A percentile compares a stretch with the other conserved stretches of the same genome.
Evolutionary conservation across 2,888 invertebrate species (phyloP).

Genomic region (Protophormia terraenovae): DNA sequence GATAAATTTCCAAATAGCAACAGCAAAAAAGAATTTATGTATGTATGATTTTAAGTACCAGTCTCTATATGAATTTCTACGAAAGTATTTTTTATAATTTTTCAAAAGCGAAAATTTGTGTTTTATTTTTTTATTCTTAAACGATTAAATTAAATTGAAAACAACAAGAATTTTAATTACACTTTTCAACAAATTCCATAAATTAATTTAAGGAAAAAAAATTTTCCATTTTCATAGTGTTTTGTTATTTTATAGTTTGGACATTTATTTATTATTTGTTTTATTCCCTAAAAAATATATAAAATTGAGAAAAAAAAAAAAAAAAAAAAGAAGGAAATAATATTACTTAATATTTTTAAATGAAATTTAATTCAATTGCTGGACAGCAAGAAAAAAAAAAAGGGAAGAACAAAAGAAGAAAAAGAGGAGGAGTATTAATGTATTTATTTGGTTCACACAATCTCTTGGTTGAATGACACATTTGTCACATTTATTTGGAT

Average conservation of each 20-base stretch:
- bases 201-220: not conserved
- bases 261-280: not conserved
- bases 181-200: not conserved
- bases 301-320: not conserved
- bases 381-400: not conserved
- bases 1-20: not conserved
- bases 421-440: not conserved
- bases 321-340: too few species aligned
- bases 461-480: slow-evolving; percentile 48
- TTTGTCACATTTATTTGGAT: slow-evolving; percentile 49
- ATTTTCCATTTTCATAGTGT: not conserved
- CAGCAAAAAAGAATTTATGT: not conserved
- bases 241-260: not conserved
- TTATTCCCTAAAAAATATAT: not conserved
- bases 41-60: not conserved
- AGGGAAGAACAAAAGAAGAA: not conserved
- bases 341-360: slow-evolving; percentile 24
- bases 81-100: not conserved
- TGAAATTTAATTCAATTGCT: slow-evolving; percentile 26
- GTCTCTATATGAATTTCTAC: not conserved
- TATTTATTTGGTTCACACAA: slow-evolving; percentile 53
- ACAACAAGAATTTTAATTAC: not conserved
- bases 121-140: not conserved
- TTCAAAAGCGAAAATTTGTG: not conserved
- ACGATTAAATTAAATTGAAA: not conserved